Percentiles rank a stretch among this genome's conserved stretches.
phyloP scores from a whole-genome alignment of 2,797 vertebrate genomes.

The Centroberyx gerrardi region DNA sequence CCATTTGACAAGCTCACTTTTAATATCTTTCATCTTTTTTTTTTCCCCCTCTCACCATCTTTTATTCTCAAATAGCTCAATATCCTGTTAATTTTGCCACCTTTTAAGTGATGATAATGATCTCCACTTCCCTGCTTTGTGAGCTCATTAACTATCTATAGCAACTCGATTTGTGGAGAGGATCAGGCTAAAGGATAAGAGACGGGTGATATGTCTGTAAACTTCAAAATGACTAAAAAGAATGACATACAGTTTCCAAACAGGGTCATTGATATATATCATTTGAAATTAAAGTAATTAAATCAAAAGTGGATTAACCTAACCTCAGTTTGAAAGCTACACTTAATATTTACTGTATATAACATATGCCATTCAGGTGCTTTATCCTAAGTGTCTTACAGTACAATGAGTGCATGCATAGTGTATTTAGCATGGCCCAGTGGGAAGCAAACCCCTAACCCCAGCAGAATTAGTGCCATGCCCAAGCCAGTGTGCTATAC shows the following conservation, averaged over 20 bases:
- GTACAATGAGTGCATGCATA: neutral
- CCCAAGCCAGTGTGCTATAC: neutral
- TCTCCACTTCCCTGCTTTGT: conserved; percentile 20
- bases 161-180: conserved; percentile 10
- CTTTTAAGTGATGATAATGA: conserved; percentile 25
- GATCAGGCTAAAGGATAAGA: conserved; percentile 5
- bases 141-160: conserved; percentile 35
- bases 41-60: conserved; percentile 8
- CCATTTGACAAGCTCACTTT: conserved; percentile 42
- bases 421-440: neutral
- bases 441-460: neutral
- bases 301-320: neutral
- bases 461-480: neutral
- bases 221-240: neutral
- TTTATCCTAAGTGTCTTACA: neutral
- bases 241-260: neutral
- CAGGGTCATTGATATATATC: neutral
- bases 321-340: neutral
- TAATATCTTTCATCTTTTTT: conserved; percentile 24
- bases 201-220: neutral
- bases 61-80: conserved; percentile 25
- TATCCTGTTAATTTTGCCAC: conserved; percentile 4
- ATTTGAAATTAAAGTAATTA: neutral
- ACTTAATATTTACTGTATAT: neutral
- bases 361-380: neutral